Conservation (phyloP, 2,888 invertebrate genomes). For the Drosophila ezoana region DNA sequence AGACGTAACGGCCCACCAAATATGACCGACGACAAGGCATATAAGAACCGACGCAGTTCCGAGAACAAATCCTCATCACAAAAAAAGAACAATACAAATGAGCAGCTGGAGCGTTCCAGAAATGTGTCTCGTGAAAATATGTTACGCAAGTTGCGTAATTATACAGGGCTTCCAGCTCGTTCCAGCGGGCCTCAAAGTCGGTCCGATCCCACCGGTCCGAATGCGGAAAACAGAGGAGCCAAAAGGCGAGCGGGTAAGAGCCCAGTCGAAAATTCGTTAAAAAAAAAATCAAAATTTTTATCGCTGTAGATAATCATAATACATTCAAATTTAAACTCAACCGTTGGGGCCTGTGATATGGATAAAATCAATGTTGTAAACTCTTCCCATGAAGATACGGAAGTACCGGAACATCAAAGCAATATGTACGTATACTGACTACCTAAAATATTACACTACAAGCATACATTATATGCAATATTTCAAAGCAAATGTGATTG, state of each 20-base stretch:
- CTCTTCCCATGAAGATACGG: neutral
- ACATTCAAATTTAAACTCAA: slow-evolving; percentile 4
- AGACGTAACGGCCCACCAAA: slow-evolving; percentile 5
- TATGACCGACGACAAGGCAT: slow-evolving; percentile 20
- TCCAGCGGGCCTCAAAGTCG: slow-evolving; percentile 1
- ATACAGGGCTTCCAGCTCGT: slow-evolving; percentile 1
- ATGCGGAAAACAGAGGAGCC: slow-evolving; percentile 3
- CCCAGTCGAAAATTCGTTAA: neutral
- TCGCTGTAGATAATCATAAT: slow-evolving; percentile 9
- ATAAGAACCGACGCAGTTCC: slow-evolving; percentile 14
- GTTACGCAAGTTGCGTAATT: slow-evolving; percentile 12
- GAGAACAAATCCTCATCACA: slow-evolving; percentile 12
- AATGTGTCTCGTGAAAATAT: slow-evolving; percentile 24
- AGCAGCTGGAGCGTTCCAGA: slow-evolving; percentile 12
- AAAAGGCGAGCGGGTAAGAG: slow-evolving; percentile 22
- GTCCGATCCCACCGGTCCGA: slow-evolving; percentile 3
- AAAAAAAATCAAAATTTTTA: neutral
- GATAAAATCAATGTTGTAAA: neutral
- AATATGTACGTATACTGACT: slow-evolving; percentile 1
- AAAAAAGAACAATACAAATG: slow-evolving; percentile 1
- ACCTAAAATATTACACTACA: no score
- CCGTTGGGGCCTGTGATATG: slow-evolving; percentile 7
- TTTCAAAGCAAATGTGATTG: slow-evolving; percentile 5
- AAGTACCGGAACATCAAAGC: neutral
- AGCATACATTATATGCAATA: neutral